A percentile compares a stretch with the other conserved stretches of the same genome.
These are phyloP conservation scores for Typhlichthys subterraneus DNA, from an alignment of 2,797 vertebrate species.

Conservation along the genomic window DNA sequence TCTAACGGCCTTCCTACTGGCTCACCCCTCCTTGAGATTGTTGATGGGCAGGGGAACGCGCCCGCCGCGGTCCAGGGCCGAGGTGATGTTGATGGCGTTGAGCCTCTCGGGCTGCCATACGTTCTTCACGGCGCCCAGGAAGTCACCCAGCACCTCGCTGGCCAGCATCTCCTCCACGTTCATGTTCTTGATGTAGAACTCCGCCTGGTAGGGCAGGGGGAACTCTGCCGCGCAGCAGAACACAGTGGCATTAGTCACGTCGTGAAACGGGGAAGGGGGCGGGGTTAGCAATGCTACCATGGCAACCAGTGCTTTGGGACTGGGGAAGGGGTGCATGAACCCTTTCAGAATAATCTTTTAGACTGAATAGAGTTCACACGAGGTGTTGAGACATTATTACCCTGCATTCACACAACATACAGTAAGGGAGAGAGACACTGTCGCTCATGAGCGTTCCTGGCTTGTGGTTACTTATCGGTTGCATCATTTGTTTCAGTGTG, in stretches of 20 bases:
- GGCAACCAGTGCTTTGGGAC: too few species aligned
- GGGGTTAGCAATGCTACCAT: neutral
- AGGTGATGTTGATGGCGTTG: slow-evolving; percentile 98
- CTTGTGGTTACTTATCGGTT: too few species aligned
- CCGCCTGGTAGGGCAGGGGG: slow-evolving; percentile 92
- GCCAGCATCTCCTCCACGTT: slow-evolving; percentile 99
- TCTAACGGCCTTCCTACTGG: slow-evolving; percentile 9
- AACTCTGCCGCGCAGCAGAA: slow-evolving; percentile 81
- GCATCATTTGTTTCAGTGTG: too few species aligned
- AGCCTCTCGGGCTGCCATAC: slow-evolving; percentile 97
- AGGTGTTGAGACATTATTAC: slow-evolving; percentile 10
- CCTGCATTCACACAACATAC: slow-evolving; percentile 6
- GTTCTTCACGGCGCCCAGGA: slow-evolving; percentile 96
- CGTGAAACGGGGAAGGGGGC: neutral
- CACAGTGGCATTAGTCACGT: neutral
- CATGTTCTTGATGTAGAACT: slow-evolving; percentile 99
- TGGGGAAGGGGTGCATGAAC: too few species aligned
- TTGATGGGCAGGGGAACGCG: slow-evolving; percentile 96
- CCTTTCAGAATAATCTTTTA: too few species aligned
- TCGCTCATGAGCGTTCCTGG: too few species aligned
- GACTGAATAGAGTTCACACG: too few species aligned
- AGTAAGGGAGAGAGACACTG: too few species aligned
- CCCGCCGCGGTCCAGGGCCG: slow-evolving; percentile 93
- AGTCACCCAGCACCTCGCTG: slow-evolving; percentile 97
- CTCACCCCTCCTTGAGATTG: slow-evolving; percentile 98